Base-by-base conservation (phyloP, 2,113 vertebrate genomes). In the Brachyistius frenatus region DNA sequence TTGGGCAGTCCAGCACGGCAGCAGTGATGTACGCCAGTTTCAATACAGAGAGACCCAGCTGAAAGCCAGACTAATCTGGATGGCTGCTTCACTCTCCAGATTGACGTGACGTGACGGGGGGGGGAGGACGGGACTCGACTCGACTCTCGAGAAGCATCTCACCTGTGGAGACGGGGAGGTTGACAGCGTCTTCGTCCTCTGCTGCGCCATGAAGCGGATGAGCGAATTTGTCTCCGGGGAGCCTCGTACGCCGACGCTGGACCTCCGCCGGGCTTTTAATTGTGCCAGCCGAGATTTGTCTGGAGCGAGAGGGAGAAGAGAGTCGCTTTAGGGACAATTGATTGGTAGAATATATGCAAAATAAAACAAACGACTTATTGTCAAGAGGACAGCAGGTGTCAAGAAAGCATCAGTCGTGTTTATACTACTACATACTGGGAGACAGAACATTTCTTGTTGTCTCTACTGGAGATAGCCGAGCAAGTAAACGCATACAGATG, bases 221-320 rank as follows among this genome's bases (percentile, higher is more conserved):
- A 95, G 93, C 5, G 94, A 93, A 64, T 95, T 95, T 10, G 93
- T 95, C 88, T 94, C 94, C 5, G 95, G 94, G 30, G 95, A 95
- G 52, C 95, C 94, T 2, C 94, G 89, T 23, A 83, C 89, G 9
- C 95, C 95, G 7, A 95, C 31, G 2, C 32, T 82, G 50, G 95
- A 95, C 73, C 89, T 88, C 60, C 95, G 86, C 15, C 93, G 86
- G 0, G 74, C 67, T 70, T 94, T 95, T 11, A 95, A 58, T 67
- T 94, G 91, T n/a, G 92, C 88, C n/a, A 94, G 53, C 73, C 91
- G 90, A 35, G 92, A 93, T 72, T 93, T 95, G 74, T 94, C 94
- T 95, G 64, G 1, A 52, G 41, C 2, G 76, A 66, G 30, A 57
- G 5, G 5, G 1, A 78, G 10, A 66, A 31, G 0, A 58, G 60